Evolutionary conservation across 1,140 invertebrate genomes (phyloP).

Genomic region (Tribolium madens): DNA sequence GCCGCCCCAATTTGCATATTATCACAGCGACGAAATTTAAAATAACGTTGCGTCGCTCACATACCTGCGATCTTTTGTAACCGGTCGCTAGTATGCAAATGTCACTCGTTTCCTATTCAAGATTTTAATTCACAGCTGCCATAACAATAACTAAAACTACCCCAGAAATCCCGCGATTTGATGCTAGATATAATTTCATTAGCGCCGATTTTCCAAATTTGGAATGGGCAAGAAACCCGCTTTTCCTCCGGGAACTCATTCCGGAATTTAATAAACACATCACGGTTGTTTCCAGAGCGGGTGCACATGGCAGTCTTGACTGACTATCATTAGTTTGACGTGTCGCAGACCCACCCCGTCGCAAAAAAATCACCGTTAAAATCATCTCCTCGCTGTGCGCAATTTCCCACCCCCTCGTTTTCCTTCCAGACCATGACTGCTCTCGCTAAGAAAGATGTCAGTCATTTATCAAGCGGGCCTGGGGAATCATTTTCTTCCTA

Average conservation of each 20-base stretch:
- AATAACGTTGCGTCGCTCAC: conserved; percentile 8
- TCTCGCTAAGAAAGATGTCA: conserved; percentile 59
- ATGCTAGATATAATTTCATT: conserved; percentile 10
- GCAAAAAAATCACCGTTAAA: conserved; percentile 58
- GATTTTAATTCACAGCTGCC: conserved; percentile 45
- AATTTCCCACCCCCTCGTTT: conserved; percentile 46
- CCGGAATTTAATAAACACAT: conserved; percentile 43
- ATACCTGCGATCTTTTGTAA: conserved; percentile 24
- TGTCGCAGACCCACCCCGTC: conserved; percentile 47
- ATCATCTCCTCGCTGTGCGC: conserved; percentile 51
- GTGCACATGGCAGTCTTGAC: conserved; percentile 56
- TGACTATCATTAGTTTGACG: conserved; percentile 58
- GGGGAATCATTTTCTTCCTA: conserved; percentile 58
- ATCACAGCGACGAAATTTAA: conserved; percentile 8
- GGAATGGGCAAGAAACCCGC: not conserved
- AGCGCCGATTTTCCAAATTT: not conserved
- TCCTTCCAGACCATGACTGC: conserved; percentile 44
- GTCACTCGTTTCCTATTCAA: conserved; percentile 28
- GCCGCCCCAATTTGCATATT: conserved; percentile 9
- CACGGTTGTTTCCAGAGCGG: conserved; percentile 39
- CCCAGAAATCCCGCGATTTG: not conserved
- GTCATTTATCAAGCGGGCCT: conserved; percentile 59
- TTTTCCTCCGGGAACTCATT: conserved; percentile 1
- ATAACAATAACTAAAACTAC: conserved; percentile 44
- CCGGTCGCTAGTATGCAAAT: conserved; percentile 28